phyloP scores from a whole-genome alignment of 2,113 vertebrate species.

The Tupaia chinensis region DNA sequence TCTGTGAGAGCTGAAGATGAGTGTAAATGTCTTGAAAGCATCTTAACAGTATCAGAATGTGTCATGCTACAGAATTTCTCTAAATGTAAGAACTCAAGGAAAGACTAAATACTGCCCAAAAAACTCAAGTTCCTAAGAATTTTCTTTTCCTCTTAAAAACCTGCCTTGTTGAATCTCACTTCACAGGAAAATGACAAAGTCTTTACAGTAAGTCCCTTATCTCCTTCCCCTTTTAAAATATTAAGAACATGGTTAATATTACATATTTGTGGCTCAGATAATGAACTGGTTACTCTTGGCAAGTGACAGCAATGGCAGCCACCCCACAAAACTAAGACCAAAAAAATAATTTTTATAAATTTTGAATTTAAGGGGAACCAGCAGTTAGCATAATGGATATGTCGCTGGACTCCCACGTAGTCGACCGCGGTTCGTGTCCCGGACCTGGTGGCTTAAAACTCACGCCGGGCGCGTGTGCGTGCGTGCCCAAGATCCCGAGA shows the following conservation, averaged over 20 bases:
- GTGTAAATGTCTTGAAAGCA: not conserved
- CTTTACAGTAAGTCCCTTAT: constrained; percentile 44
- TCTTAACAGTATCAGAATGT: not conserved
- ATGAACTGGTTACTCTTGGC: constrained; percentile 3
- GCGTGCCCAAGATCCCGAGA: no score
- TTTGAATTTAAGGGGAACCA: constrained; percentile 1
- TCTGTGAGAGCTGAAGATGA: not conserved
- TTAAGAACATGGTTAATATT: constrained; percentile 18
- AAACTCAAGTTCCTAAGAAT: not conserved
- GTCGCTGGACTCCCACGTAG: no score
- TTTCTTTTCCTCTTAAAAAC: not conserved
- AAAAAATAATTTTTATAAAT: constrained; percentile 4
- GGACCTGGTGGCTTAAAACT: no score
- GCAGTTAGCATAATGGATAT: no score
- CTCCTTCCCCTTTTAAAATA: constrained; percentile 32
- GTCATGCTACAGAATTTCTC: not conserved
- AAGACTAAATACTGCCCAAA: constrained; percentile 28
- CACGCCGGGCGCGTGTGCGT: no score
- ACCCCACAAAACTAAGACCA: not conserved
- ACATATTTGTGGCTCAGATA: not conserved
- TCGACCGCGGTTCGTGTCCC: no score
- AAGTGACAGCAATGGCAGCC: not conserved
- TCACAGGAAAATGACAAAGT: constrained; percentile 24
- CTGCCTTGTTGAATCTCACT: not conserved
- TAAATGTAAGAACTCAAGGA: constrained; percentile 15